Conservation (phyloP, 2,888 invertebrate genomes). For the Rhagophthalmus giganteus region DNA sequence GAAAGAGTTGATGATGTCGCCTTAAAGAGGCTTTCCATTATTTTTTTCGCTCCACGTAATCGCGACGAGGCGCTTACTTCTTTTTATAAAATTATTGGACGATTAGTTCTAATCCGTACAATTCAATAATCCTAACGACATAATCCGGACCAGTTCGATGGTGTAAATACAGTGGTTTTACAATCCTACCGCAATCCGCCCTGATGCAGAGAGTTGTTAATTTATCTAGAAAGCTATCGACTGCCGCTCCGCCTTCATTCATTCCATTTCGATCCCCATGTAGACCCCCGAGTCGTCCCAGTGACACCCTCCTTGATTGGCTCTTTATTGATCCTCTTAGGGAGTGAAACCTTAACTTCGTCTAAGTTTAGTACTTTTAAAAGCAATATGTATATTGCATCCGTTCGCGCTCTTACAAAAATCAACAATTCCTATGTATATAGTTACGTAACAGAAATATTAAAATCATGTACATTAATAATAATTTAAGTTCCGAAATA, state of each 20-base stretch:
- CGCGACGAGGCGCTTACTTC: background rate
- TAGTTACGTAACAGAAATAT: no score
- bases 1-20: conserved; percentile 18
- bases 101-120: conserved; percentile 11
- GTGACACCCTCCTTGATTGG: conserved; percentile 35
- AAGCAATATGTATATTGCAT: no score
- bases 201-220: conserved; percentile 28
- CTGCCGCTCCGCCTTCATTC: conserved; percentile 16
- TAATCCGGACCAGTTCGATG: conserved; percentile 18
- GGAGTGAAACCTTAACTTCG: conserved; percentile 31
- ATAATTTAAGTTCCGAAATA: no score
- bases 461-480: no score
- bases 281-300: conserved; percentile 22
- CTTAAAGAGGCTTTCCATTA: conserved; percentile 13
- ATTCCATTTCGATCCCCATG: conserved; percentile 20
- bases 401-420: no score
- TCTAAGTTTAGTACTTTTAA: conserved; percentile 31
- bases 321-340: conserved; percentile 33
- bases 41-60: background rate
- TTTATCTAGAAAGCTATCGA: conserved; percentile 30
- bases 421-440: no score
- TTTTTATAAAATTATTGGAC: conserved; percentile 6
- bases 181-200: conserved; percentile 25
- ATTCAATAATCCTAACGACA: conserved; percentile 18
- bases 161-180: conserved; percentile 28